These are phyloP conservation scores for Xestia sexstrigata DNA, from an alignment of 2,888 invertebrate species.

Conservation along the genomic window DNA sequence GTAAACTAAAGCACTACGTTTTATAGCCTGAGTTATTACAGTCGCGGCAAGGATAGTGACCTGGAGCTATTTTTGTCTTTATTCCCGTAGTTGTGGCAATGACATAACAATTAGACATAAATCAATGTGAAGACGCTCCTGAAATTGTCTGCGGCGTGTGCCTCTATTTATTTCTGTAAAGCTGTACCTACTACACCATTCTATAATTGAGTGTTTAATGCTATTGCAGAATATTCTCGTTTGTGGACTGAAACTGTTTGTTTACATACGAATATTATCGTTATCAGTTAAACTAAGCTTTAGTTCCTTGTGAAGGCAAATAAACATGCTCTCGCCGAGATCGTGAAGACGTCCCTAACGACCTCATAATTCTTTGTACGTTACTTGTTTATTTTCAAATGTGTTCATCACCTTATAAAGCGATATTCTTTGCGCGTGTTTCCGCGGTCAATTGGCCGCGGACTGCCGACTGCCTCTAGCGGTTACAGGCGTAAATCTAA, in stretches of 20 bases:
- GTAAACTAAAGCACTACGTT: conserved; percentile 52
- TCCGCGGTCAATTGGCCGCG: conserved; percentile 55
- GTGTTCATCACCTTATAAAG: conserved; percentile 64
- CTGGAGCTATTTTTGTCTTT: conserved; percentile 47
- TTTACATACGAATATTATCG: conserved; percentile 15
- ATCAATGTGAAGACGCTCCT: conserved; percentile 51
- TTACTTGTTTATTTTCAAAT: conserved; percentile 65
- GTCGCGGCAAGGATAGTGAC: conserved; percentile 35
- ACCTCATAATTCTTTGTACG: conserved; percentile 61
- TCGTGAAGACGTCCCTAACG: conserved; percentile 61
- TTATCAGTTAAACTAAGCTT: conserved; percentile 25
- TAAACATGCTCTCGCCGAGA: conserved; percentile 43
- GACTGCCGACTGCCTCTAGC: conserved; percentile 38
- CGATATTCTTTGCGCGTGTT: conserved; percentile 61
- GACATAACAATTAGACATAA: conserved; percentile 62
- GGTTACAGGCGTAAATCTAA: conserved; percentile 70
- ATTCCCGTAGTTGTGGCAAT: conserved; percentile 48
- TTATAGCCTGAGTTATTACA: conserved; percentile 48
- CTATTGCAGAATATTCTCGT: conserved; percentile 21
- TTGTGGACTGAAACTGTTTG: conserved; percentile 11
- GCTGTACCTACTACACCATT: conserved; percentile 18
- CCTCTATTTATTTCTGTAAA: conserved; percentile 43
- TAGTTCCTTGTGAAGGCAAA: conserved; percentile 43
- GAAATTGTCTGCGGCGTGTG: conserved; percentile 47
- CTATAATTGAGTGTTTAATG: conserved; percentile 21